Conservation (phyloP, 2,888 invertebrate genomes). For the Phania funesta region DNA sequence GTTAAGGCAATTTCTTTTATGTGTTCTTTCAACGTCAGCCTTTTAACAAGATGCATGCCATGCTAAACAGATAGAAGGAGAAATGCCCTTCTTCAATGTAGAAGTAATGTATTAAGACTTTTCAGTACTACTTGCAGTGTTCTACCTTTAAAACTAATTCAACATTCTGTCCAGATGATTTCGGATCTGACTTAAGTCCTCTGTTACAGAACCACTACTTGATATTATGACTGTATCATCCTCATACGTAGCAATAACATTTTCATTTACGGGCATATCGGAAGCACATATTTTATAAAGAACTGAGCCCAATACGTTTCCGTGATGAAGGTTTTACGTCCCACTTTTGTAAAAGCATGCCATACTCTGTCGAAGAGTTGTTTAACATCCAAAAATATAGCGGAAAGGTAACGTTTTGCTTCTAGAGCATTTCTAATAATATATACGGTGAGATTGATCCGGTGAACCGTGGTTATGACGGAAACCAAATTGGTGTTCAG, state of each 20-base stretch:
- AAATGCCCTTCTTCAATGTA: not conserved
- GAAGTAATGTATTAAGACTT: constrained; percentile 1
- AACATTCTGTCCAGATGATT: not conserved
- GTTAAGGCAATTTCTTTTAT: not conserved
- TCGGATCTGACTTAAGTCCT: not conserved
- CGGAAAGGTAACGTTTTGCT: not conserved
- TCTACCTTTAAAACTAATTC: constrained; percentile 6
- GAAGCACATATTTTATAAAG: not conserved
- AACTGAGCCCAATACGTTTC: constrained; percentile 3
- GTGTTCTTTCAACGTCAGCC: not conserved
- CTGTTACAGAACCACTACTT: not conserved
- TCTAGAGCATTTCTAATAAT: not conserved
- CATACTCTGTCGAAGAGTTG: not conserved
- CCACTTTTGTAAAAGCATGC: not conserved
- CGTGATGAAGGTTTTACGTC: not conserved
- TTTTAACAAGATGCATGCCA: not conserved
- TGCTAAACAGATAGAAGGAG: too few species aligned
- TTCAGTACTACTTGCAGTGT: not conserved
- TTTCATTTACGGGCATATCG: not conserved
- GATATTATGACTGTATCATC: constrained; percentile 10
- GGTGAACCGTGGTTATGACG: too few species aligned
- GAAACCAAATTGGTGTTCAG: too few species aligned
- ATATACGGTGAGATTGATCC: too few species aligned
- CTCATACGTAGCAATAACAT: constrained; percentile 8
- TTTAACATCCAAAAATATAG: too few species aligned